Base-by-base conservation (phyloP, 2,797 vertebrate species). In the Perodicticus potto region DNA sequence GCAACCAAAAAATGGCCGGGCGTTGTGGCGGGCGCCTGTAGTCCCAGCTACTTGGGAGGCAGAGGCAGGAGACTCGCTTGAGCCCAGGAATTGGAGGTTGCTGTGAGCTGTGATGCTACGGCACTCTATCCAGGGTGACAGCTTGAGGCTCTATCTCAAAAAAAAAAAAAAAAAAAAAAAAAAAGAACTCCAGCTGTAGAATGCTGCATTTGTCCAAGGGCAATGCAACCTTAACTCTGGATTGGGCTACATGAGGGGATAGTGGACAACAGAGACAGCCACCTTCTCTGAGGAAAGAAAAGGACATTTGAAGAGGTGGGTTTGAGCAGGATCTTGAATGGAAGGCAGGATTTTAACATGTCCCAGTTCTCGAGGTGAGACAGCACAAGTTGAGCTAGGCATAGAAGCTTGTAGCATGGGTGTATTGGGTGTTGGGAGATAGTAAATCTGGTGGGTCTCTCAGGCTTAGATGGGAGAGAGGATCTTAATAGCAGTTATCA, bases 321-420 rank as follows among this genome's bases (percentile, higher is more conserved):
- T 55, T 95, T 81, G 3, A 40, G 16, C 8, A 69, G 25, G 20
- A 73, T 67, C 40, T 53, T 90, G 78, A 92, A 57, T 61, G 16
- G 17, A 65, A 82, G n/a, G 45, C 17, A 82, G 78, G 16, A 84
- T 89, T 94, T 96, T 43, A 67, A 67, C 45, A 25, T 43, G 53
- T 45, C 25, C 43, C 53, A 27, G 9, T 96, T 80, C 53, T 57
- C 81, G 61, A 67, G 73, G 20, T 65, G 59, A 83, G n/a, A 65
- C 8, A 82, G 37, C 49, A 53, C 20, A 17, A 81, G 2, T 10
- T 1, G 32, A 86, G 29, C 2, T n/a, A n/a, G 32, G 65, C 32
- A 65, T 29, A 19, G 22, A n/a, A 49, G n/a, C 10, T 55, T 34
- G 65, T 49, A 29, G 12, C 13, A 25, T 27, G 23, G n/a, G 6